These are phyloP conservation scores for Andricus grossulariae DNA, from an alignment of 1,140 invertebrate species.

Conservation along the genomic window DNA sequence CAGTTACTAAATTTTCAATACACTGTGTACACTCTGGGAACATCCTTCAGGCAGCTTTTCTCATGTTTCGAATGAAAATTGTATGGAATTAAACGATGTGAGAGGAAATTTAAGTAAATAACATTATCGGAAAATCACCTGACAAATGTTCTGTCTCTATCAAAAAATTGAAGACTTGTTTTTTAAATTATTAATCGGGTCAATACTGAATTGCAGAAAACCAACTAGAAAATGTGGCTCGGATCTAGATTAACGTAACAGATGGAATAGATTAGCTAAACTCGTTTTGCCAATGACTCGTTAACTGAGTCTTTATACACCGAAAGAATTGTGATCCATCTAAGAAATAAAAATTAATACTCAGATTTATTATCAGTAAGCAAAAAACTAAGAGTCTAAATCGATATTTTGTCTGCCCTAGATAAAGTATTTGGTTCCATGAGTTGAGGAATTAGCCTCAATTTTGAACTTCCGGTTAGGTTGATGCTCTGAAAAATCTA, in stretches of 20 bases:
- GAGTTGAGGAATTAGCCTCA: not conserved
- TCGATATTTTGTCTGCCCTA: too few species aligned
- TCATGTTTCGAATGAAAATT: too few species aligned
- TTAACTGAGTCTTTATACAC: not conserved
- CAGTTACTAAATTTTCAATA: not conserved
- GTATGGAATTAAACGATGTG: not conserved
- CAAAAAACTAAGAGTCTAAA: not conserved
- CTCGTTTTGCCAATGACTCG: constrained; percentile 12
- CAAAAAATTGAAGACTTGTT: too few species aligned
- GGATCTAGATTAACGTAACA: constrained; percentile 25
- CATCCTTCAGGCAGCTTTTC: too few species aligned
- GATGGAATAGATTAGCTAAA: constrained; percentile 24
- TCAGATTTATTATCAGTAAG: not conserved
- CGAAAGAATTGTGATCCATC: constrained; percentile 13
- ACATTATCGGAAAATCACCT: not conserved
- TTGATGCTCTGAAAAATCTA: constrained; percentile 23
- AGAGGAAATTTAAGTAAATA: not conserved
- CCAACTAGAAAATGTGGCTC: not conserved
- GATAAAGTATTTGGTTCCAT: not conserved
- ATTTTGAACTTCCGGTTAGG: not conserved
- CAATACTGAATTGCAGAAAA: constrained; percentile 12
- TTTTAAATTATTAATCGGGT: constrained; percentile 3
- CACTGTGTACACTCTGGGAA: not conserved
- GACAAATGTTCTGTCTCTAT: not conserved
- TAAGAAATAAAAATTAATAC: not conserved